Conservation (phyloP, 1,140 invertebrate genomes). For the Conus betulinus region DNA sequence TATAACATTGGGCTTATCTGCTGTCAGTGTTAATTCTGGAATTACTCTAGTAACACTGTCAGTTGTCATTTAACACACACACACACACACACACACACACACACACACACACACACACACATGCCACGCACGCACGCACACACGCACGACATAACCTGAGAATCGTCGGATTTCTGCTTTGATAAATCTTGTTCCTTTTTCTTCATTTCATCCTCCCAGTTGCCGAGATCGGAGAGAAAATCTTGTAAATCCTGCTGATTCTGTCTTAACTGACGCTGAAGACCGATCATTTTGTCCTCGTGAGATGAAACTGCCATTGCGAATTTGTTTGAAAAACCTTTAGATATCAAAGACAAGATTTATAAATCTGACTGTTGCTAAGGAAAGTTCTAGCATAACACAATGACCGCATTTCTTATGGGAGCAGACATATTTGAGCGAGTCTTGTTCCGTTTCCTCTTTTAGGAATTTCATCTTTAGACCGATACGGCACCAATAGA, state of each 20-base stretch:
- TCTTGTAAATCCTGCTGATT: conserved; percentile 85
- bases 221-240: conserved; percentile 86
- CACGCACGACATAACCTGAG: conserved; percentile 26
- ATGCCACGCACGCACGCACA: neutral
- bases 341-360: neutral
- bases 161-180: conserved; percentile 51
- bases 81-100: neutral
- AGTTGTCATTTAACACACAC: neutral
- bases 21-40: too few relatives aligned
- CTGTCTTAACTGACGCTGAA: conserved; percentile 71
- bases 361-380: neutral
- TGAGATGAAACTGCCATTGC: conserved; percentile 53
- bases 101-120: neutral
- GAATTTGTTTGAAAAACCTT: neutral
- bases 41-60: neutral
- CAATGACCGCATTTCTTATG: conserved; percentile 13
- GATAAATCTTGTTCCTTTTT: conserved; percentile 83
- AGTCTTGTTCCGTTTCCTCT: neutral
- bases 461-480: neutral
- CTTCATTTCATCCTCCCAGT: conserved; percentile 91
- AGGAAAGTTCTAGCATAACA: neutral
- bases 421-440: conserved; percentile 64
- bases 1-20: too few relatives aligned
- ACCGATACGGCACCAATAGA: neutral
- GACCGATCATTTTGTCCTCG: conserved; percentile 67